Conservation (phyloP, 2,888 invertebrate species). For the Morpho achilles region DNA sequence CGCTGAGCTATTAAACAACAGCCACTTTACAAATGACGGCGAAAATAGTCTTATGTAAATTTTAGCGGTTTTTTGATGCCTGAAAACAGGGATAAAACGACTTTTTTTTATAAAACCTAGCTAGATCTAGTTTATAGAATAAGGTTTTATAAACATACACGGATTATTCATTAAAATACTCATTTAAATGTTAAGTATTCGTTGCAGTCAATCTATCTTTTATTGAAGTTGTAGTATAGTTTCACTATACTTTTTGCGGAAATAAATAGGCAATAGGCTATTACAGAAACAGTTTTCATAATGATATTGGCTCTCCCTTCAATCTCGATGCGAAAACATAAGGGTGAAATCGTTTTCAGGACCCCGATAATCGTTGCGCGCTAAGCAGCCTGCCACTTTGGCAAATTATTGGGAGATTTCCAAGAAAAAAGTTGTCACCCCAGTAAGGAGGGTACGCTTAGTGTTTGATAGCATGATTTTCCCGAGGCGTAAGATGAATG, state of each 20-base stretch:
- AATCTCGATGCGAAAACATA: conserved; percentile 36
- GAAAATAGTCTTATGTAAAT: too few relatives aligned
- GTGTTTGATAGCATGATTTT: conserved; percentile 76
- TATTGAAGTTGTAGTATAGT: background rate
- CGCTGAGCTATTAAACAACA: too few relatives aligned
- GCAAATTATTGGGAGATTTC: conserved; percentile 75
- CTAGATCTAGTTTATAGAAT: too few relatives aligned
- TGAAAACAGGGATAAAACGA: too few relatives aligned
- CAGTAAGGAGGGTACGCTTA: conserved; percentile 54
- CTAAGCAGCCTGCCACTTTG: conserved; percentile 75
- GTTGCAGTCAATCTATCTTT: background rate
- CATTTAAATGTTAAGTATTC: too few relatives aligned
- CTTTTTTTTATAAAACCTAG: too few relatives aligned
- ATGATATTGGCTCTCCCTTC: conserved; percentile 25
- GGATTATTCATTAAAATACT: too few relatives aligned
- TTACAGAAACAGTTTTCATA: conserved; percentile 9
- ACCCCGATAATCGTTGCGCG: conserved; percentile 69
- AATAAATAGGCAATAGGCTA: conserved; percentile 1
- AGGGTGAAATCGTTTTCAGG: conserved; percentile 56
- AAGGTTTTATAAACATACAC: too few relatives aligned
- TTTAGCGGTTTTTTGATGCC: too few relatives aligned
- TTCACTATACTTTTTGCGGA: background rate
- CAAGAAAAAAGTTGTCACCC: conserved; percentile 70
- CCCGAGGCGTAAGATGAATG: conserved; percentile 66
- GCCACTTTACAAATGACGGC: too few relatives aligned